Evolutionary conservation across 2,888 invertebrate genomes (phyloP).

Genomic region (Amiota minor): DNA sequence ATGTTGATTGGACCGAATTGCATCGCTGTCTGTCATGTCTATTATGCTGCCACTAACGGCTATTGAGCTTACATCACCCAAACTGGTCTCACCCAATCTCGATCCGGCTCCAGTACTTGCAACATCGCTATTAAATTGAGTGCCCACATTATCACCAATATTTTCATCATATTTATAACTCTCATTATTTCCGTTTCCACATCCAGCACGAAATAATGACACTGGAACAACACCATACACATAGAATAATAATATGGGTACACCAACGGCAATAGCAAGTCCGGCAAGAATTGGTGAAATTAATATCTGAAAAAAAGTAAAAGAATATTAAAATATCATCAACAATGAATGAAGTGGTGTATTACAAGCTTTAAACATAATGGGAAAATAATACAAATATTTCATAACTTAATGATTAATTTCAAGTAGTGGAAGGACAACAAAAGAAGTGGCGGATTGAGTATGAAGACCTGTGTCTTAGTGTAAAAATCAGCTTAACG

Average conservation of each 20-base stretch:
- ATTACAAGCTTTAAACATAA: constrained; percentile 3
- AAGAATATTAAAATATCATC: background rate
- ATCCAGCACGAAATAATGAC: constrained; percentile 89
- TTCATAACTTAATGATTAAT: no score
- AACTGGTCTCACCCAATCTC: constrained; percentile 76
- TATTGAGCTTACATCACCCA: constrained; percentile 79
- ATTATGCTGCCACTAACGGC: constrained; percentile 81
- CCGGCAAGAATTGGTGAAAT: constrained; percentile 77
- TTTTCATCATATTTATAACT: constrained; percentile 77
- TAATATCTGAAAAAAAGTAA: constrained; percentile 71
- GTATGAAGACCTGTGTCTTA: no score
- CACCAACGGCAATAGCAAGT: constrained; percentile 85
- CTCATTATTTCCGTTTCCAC: constrained; percentile 78
- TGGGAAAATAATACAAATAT: no score
- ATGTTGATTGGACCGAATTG: constrained; percentile 26
- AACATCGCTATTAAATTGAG: constrained; percentile 25
- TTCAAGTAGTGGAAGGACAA: no score
- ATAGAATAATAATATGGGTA: constrained; percentile 91
- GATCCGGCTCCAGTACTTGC: constrained; percentile 74
- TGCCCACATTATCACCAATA: constrained; percentile 71
- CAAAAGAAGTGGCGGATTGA: no score
- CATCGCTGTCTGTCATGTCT: constrained; percentile 56
- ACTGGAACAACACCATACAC: constrained; percentile 92
- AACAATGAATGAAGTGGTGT: background rate
- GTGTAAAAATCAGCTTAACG: no score